These are phyloP conservation scores for Euwallacea fornicatus DNA, from an alignment of 1,140 invertebrate genomes.

Conservation along the genomic window DNA sequence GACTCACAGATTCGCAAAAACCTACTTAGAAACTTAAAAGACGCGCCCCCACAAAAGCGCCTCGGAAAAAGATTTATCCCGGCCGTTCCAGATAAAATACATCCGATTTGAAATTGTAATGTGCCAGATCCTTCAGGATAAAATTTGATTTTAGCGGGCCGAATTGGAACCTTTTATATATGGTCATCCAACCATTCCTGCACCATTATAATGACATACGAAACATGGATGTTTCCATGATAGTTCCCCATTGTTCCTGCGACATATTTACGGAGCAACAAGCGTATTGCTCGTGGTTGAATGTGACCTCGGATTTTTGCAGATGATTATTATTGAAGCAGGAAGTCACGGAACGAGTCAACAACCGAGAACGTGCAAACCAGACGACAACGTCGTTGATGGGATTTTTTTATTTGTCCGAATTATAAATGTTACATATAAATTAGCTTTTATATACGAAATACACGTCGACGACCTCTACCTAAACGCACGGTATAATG, in stretches of 20 bases:
- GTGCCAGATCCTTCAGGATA: too few relatives aligned
- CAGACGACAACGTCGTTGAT: constrained; percentile 1
- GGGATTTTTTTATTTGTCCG: constrained; percentile 13
- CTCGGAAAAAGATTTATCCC: too few relatives aligned
- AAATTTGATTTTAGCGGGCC: too few relatives aligned
- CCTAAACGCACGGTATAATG: too few relatives aligned
- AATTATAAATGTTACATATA: constrained; percentile 18
- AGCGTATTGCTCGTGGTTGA: constrained; percentile 22
- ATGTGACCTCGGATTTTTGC: constrained; percentile 29
- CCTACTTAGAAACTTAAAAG: too few relatives aligned
- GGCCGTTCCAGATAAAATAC: too few relatives aligned
- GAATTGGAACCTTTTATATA: too few relatives aligned
- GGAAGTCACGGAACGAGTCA: constrained; percentile 30
- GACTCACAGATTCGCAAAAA: too few relatives aligned
- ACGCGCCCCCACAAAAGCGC: too few relatives aligned
- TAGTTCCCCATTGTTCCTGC: background rate
- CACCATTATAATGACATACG: background rate
- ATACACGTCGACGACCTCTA: background rate
- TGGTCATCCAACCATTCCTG: background rate
- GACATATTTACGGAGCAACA: constrained; percentile 16
- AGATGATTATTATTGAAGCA: constrained; percentile 29
- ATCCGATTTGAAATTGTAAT: too few relatives aligned
- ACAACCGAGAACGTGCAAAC: constrained; percentile 26
- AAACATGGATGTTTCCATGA: constrained; percentile 6
- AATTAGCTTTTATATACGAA: constrained; percentile 8